These are phyloP conservation scores for Tinamus major DNA, from an alignment of 2,797 vertebrate genomes.

Conservation along the genomic window DNA sequence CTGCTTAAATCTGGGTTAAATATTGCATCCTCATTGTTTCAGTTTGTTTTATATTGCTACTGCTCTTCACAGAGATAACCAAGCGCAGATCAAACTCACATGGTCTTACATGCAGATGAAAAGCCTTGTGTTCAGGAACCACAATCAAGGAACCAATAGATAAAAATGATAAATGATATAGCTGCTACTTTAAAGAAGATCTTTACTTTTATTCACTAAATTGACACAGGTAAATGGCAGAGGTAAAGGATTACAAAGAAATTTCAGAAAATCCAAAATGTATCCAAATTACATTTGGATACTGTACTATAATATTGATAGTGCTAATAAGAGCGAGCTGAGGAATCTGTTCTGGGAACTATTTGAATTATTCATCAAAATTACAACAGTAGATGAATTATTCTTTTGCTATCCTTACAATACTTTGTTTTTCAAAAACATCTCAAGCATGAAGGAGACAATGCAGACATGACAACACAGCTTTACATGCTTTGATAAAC, in stretches of 20 bases:
- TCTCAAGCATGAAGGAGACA: background rate
- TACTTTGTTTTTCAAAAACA: background rate
- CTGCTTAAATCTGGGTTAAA: background rate
- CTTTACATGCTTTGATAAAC: background rate
- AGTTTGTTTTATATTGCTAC: background rate
- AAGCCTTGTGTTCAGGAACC: background rate
- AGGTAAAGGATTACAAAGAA: background rate
- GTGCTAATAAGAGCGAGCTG: background rate
- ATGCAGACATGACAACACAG: background rate
- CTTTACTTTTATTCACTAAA: background rate
- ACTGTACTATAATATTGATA: background rate
- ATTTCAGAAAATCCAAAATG: background rate
- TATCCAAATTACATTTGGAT: background rate
- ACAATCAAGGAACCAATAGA: background rate
- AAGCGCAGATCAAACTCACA: background rate
- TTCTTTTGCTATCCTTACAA: background rate
- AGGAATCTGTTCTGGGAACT: background rate
- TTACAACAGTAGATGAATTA: background rate
- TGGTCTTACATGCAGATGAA: background rate
- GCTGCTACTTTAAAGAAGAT: background rate
- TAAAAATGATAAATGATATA: background rate
- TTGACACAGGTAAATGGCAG: background rate
- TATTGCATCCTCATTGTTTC: background rate
- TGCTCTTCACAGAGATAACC: background rate
- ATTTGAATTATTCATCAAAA: background rate